A percentile compares a stretch with the other conserved stretches of the same genome.
Evolutionary conservation across 2,113 vertebrate genomes (phyloP).

Genomic region (Tachuris rubrigastra): DNA sequence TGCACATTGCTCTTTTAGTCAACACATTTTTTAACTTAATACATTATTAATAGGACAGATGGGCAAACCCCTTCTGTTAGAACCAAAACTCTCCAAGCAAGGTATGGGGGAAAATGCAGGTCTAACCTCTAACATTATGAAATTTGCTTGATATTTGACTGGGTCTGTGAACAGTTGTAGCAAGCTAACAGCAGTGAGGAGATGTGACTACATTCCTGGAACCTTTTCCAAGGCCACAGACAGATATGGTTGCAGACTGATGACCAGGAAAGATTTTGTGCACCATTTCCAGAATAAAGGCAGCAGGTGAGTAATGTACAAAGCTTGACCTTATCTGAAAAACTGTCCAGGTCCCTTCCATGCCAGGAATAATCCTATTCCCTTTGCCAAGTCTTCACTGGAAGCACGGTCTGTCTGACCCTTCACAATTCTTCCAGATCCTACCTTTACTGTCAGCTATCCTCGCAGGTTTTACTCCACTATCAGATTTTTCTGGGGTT

Average conservation of each 20-base stretch:
- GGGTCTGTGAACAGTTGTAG: background rate
- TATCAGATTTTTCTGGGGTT: background rate
- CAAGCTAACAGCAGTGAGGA: background rate
- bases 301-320: background rate
- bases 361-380: background rate
- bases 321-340: background rate
- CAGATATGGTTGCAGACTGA: background rate
- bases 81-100: background rate
- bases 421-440: background rate
- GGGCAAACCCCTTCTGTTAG: background rate
- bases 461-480: background rate
- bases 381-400: slow-evolving; percentile 1
- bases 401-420: background rate
- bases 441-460: background rate
- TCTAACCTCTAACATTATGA: background rate
- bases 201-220: background rate
- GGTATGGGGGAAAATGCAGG: background rate
- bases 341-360: background rate
- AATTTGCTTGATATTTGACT: background rate
- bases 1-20: background rate
- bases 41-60: background rate
- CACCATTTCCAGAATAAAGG: background rate
- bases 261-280: background rate
- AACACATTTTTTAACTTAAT: background rate
- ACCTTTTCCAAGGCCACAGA: background rate